phyloP scores from a whole-genome alignment of 2,797 vertebrate genomes.

The Mormyrus proboscirostris region DNA sequence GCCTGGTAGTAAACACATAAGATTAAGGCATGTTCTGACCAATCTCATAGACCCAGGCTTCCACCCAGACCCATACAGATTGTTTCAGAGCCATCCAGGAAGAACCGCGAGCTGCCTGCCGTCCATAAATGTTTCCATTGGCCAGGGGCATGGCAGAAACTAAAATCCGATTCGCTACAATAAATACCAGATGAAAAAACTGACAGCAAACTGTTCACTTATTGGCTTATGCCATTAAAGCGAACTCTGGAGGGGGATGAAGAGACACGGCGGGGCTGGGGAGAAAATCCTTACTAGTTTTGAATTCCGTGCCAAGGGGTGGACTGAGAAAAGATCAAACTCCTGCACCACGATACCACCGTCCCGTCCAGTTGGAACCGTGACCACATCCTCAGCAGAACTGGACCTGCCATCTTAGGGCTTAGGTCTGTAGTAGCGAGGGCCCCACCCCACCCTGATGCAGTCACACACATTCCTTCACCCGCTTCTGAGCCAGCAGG shows the following conservation, averaged over 20 bases:
- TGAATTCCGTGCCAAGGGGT: background rate
- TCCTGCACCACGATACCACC: background rate
- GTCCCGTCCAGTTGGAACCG: background rate
- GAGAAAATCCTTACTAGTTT: background rate
- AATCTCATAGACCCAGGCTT: background rate
- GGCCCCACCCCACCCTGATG: constrained; percentile 58
- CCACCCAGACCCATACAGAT: background rate
- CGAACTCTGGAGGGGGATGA: background rate
- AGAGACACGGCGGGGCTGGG: background rate
- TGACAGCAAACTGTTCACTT: background rate
- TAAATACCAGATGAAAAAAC: background rate
- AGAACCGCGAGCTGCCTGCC: background rate
- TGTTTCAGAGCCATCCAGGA: background rate
- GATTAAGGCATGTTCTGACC: background rate
- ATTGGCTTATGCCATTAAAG: background rate
- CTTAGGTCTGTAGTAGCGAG: constrained; percentile 11
- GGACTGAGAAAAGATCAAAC: background rate
- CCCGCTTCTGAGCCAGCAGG: constrained; percentile 67
- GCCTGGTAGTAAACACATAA: background rate
- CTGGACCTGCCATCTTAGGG: constrained; percentile 30
- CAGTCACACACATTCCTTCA: constrained; percentile 71
- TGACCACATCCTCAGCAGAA: background rate
- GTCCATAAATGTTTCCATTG: background rate
- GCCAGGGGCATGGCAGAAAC: background rate
- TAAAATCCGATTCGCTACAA: background rate